A percentile compares a stretch with the other conserved stretches of the same genome.
Conservation (phyloP, 2,797 vertebrate genomes). For the Malacoraja senta region DNA sequence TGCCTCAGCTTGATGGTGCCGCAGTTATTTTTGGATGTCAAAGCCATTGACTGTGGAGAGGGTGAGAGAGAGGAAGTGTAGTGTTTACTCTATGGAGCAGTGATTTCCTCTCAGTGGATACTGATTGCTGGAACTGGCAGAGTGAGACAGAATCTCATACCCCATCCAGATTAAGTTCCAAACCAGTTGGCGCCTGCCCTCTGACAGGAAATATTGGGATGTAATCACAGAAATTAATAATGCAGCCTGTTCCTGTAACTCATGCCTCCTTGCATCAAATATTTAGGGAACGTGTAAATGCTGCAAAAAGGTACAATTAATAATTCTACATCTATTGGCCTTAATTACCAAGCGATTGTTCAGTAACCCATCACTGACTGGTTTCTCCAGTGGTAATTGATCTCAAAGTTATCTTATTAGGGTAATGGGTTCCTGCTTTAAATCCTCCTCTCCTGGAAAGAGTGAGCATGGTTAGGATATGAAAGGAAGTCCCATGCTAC, state of each 20-base stretch:
- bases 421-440: background rate
- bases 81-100: background rate
- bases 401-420: background rate
- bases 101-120: conserved; percentile 15
- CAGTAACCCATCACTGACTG: background rate
- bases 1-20: background rate
- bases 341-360: background rate
- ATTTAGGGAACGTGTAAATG: background rate
- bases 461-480: background rate
- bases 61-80: conserved; percentile 5
- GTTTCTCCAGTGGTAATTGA: background rate
- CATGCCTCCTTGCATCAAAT: background rate
- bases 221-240: conserved; percentile 17
- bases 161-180: conserved; percentile 15
- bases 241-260: conserved; percentile 2
- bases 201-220: conserved; percentile 25
- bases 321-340: background rate
- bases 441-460: background rate
- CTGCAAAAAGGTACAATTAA: conserved; percentile 14
- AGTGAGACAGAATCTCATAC: conserved; percentile 24
- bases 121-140: conserved; percentile 10
- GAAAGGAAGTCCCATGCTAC: background rate
- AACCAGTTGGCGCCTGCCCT: background rate
- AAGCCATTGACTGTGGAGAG: background rate
- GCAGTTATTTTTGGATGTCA: conserved; percentile 23